Conservation (phyloP, 2,888 invertebrate genomes). For the Rugalucina vietnamica region DNA sequence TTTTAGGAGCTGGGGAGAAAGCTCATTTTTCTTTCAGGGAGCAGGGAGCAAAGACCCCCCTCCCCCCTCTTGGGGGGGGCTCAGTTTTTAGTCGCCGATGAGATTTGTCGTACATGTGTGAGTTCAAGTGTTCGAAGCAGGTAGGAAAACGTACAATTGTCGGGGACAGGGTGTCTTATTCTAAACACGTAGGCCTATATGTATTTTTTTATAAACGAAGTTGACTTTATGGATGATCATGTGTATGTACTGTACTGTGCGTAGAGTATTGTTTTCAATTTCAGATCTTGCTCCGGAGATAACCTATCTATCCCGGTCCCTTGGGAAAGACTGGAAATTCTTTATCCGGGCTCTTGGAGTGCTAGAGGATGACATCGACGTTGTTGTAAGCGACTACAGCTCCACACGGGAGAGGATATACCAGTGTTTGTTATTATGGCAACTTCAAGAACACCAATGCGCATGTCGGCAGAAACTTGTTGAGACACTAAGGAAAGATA, state of each 20-base stretch:
- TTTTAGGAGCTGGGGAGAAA: too few relatives aligned
- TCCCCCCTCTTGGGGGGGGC: too few relatives aligned
- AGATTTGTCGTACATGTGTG: too few relatives aligned
- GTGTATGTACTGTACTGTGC: not conserved
- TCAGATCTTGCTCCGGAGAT: constrained; percentile 68
- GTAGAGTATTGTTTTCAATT: constrained; percentile 35
- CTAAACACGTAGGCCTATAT: not conserved
- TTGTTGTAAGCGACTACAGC: constrained; percentile 57
- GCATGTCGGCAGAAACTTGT: constrained; percentile 61
- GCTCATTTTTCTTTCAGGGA: too few relatives aligned
- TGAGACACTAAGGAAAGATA: constrained; percentile 51
- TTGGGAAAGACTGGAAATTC: constrained; percentile 72
- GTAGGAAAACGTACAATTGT: too few relatives aligned
- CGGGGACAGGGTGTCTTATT: too few relatives aligned
- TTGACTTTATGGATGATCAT: not conserved
- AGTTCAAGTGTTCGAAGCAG: too few relatives aligned
- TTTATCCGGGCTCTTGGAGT: constrained; percentile 68
- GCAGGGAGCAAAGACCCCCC: too few relatives aligned
- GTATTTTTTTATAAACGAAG: not conserved
- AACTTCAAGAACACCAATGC: constrained; percentile 55
- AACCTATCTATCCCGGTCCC: constrained; percentile 58
- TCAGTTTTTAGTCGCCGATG: too few relatives aligned
- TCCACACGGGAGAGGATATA: constrained; percentile 71
- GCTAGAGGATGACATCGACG: constrained; percentile 65
- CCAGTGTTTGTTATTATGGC: constrained; percentile 65